Evolutionary conservation across 2,888 invertebrate genomes (phyloP), one percentile per base, ranked within the genome.

Genomic region (Cremastinae sp.): DNA sequence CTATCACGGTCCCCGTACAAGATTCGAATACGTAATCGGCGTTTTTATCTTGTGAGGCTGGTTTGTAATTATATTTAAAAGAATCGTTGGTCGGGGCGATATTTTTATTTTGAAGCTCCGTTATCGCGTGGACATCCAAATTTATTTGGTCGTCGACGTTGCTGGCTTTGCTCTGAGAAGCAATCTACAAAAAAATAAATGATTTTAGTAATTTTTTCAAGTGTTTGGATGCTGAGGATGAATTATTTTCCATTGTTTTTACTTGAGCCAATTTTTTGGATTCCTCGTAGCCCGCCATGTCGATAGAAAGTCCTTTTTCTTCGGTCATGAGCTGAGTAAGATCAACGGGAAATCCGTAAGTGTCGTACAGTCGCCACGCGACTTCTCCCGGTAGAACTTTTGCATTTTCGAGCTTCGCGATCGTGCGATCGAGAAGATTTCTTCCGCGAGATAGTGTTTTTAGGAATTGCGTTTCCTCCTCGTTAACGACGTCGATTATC

Each of bases 311-410:
- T 0, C 95, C 96, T 85, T 95, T 96, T 91, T 99, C 99, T 91
- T 99, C 99, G 58, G 96, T 96, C 98, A 99, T 99, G 37, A 99
- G 91, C 84, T 96, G 95, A 0, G 99, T 99, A 78, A 99, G 92
- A 92, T 99, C 99, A 65, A 99, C 94, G 0, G 99, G 99, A 89
- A 99, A 99, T 14, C 99, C 99, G 88, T 99, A 99, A 0, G 99
- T 99, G 87, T 99, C 99, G 90, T 99, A 99, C 69, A 99, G 91
- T 72, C 98, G 93, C 99, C 99, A 99, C 0, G 99, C 98, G 58
- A 99, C 94, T 90, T 99, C 97, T 66, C 99, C 98, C 41, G 98
- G 98, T 78, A 99, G 91, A 55, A 93, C 91, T 3, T 90, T 87
- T 0, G 92, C 92, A 72, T 91, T 91, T 59, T 93, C 94, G 39